These are phyloP conservation scores for Microhierax caerulescens DNA, from an alignment of 2,797 vertebrate genomes.

Conservation along the genomic window DNA sequence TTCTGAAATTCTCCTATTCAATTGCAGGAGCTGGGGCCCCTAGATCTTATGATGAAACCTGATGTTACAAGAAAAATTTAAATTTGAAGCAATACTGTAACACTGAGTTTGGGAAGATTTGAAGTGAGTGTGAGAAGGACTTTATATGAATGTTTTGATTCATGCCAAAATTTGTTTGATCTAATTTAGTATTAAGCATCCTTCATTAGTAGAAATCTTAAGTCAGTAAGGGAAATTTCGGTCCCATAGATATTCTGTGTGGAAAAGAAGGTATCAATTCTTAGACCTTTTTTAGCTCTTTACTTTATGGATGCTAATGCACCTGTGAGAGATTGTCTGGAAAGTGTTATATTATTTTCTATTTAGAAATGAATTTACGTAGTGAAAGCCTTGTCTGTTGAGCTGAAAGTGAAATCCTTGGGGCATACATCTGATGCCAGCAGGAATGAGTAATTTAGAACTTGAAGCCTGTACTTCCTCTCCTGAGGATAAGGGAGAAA, in stretches of 20 bases:
- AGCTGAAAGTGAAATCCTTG: conserved; percentile 59
- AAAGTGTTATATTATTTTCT: conserved; percentile 62
- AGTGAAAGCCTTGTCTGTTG: conserved; percentile 52
- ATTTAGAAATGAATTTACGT: conserved; percentile 53
- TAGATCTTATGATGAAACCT: background rate
- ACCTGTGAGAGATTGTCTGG: background rate
- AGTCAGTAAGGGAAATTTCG: background rate
- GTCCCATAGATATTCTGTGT: background rate
- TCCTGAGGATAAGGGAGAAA: conserved; percentile 5
- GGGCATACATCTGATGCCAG: conserved; percentile 62
- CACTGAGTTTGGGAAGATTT: background rate
- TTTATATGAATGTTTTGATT: background rate
- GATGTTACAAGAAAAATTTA: background rate
- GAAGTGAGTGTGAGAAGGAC: background rate
- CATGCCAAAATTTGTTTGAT: background rate
- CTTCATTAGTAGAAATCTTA: background rate
- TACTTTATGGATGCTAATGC: background rate
- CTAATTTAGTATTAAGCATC: background rate
- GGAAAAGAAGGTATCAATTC: background rate
- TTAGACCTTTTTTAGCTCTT: background rate
- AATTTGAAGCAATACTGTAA: background rate
- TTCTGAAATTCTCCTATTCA: background rate
- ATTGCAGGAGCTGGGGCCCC: background rate
- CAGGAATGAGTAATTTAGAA: conserved; percentile 66
- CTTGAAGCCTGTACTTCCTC: conserved; percentile 58